Evolutionary conservation across 2,797 vertebrate species (phyloP).

Genomic region (Cuniculus paca): DNA sequence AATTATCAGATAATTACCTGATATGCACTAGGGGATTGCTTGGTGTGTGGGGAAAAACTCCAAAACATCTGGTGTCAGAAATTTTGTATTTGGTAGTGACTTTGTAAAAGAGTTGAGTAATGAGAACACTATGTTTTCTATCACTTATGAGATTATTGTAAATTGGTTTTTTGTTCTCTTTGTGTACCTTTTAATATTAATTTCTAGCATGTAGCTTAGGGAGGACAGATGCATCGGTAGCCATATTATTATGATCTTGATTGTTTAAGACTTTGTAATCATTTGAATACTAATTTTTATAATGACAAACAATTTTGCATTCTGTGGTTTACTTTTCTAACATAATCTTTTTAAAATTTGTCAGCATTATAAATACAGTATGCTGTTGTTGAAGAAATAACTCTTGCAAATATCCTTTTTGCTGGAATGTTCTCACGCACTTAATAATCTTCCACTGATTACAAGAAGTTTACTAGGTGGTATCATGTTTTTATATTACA

Average conservation of each 20-base stretch:
- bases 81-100: not conserved
- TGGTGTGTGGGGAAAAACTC: not conserved
- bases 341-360: not conserved
- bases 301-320: not conserved
- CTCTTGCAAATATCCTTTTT: not conserved
- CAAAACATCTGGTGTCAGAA: not conserved
- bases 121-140: not conserved
- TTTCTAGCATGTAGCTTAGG: not conserved
- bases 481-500: not conserved
- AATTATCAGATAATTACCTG: not conserved
- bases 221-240: not conserved
- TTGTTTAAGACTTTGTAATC: not conserved
- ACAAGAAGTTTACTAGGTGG: not conserved
- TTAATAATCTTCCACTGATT: constrained; percentile 24
- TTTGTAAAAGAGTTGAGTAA: not conserved
- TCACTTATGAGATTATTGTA: not conserved
- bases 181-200: not conserved
- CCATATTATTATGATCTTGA: not conserved
- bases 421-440: not conserved
- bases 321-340: not conserved
- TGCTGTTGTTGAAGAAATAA: not conserved
- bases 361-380: not conserved
- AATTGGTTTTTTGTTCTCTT: not conserved
- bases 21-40: not conserved
- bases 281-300: not conserved